These are phyloP conservation scores for Nesometra sesokonis DNA, from an alignment of 35 echinoderm and acorn worm species.

Conservation along the genomic window DNA sequence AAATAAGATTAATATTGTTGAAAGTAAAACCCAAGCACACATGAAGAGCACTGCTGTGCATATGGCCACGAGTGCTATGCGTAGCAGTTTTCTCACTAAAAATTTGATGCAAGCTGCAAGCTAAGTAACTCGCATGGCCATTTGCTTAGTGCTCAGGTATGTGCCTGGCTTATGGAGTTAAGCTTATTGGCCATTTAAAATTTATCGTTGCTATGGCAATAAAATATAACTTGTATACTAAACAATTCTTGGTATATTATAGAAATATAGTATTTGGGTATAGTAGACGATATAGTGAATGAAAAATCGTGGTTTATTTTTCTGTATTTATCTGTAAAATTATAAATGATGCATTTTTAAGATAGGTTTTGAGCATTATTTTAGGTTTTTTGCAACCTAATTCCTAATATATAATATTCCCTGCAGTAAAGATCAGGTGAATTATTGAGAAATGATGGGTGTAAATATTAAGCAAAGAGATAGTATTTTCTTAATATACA, in stretches of 20 bases:
- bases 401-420: no score
- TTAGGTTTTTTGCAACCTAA: neutral
- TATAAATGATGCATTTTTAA: neutral
- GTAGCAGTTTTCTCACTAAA: no score
- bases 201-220: neutral
- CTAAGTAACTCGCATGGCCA: no score
- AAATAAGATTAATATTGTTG: neutral
- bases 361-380: neutral
- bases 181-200: neutral
- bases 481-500: no score
- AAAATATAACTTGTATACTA: neutral
- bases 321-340: slow-evolving; percentile 1
- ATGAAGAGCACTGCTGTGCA: no score
- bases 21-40: no score
- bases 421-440: neutral
- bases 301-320: neutral
- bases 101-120: no score
- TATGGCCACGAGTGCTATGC: no score
- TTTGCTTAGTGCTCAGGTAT: no score
- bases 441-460: neutral
- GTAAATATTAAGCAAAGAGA: neutral
- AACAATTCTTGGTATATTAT: no score
- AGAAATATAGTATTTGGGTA: no score
- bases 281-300: neutral
- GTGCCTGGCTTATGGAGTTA: no score